Evolutionary conservation across 92 coral and sea anemone species (phyloP).

Genomic region (Phymanthus crucifer): DNA sequence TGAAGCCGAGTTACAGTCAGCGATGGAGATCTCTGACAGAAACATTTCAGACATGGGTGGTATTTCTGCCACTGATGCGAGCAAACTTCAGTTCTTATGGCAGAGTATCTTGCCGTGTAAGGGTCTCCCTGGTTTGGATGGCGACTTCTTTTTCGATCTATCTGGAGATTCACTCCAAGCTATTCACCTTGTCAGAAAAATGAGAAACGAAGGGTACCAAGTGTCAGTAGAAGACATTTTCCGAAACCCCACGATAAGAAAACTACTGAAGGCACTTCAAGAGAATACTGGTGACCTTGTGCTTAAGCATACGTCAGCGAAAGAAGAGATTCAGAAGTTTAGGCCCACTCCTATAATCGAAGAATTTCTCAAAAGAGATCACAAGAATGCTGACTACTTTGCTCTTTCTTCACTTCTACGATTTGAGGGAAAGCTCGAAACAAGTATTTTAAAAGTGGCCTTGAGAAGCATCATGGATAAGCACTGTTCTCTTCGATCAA

Average conservation of each 20-base stretch:
- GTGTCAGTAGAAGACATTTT: conserved; percentile 1
- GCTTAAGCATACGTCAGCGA: not conserved
- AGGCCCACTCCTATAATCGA: conserved; percentile 12
- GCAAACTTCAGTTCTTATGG: not conserved
- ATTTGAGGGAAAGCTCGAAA: not conserved
- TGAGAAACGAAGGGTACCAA: conserved; percentile 2
- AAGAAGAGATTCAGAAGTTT: not conserved
- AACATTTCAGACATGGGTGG: not conserved
- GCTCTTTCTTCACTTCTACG: conserved; percentile 11
- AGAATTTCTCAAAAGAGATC: conserved; percentile 8
- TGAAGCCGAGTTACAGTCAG: not conserved
- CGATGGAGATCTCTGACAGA: not conserved
- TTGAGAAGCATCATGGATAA: not conserved
- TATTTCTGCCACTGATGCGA: not conserved
- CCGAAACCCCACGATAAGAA: conserved; percentile 1
- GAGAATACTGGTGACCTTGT: not conserved
- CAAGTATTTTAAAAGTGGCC: conserved; percentile 2
- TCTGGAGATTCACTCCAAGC: conserved; percentile 7
- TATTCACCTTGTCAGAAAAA: conserved; percentile 4
- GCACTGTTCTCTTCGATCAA: conserved; percentile 7
- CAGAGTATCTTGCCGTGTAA: not conserved
- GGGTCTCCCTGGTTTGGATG: not conserved
- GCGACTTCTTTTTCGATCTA: conserved; percentile 7
- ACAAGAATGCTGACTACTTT: conserved; percentile 7
- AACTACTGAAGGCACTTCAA: not conserved